Evolutionary conservation across 1,140 invertebrate species (phyloP), one percentile per base, ranked within the genome.

Genomic region (Drosophila auraria): DNA sequence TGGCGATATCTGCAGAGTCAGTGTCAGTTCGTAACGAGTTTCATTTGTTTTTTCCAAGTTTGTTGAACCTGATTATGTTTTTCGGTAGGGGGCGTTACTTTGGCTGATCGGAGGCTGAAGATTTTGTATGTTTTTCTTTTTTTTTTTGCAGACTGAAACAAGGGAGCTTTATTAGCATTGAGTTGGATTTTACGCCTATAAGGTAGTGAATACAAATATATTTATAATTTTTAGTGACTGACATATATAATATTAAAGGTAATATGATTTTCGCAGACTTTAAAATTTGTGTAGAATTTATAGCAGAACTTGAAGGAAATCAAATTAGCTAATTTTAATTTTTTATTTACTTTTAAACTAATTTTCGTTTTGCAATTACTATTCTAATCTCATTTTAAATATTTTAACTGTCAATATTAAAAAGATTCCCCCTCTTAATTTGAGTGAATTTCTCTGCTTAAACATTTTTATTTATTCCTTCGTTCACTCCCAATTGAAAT

Each of bases 1-100:
- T 56, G 17, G 30, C n/a, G 17, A 72, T 58, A 73, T 73, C 54
- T 74, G 71, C 68, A 45, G 14, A 74, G 71, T 73, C 69, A 74
- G 71, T 70, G 62, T 38, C 61, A 70, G 38, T 45, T 23, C 45
- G 58, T 57, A 57, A 71, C 69, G 50, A 71, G 50, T 72, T 59
- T 59, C 44, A 59, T 73, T 72, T 49, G 70, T 53, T 53, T 4
- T 30, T 33, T 14, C 2, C 30, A 38, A 74, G 71, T 74, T 74
- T 74, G 56, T 74, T 74, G 71, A 74, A 74, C 71, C 71, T 74
- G 71, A 74, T 73, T 53, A 74, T 23, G 38, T 51, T 59, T 71
- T 71, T 33, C 5, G 6, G 27, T 44, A 44, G 70, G 70, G 68
- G 68, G 68, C 70, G 68, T 45, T 73, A 15, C 47, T 27, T 33